Percentiles rank a stretch among this genome's conserved stretches.
phyloP scores from a whole-genome alignment of 2,888 invertebrate species.

The Argyresthia goedartella region DNA sequence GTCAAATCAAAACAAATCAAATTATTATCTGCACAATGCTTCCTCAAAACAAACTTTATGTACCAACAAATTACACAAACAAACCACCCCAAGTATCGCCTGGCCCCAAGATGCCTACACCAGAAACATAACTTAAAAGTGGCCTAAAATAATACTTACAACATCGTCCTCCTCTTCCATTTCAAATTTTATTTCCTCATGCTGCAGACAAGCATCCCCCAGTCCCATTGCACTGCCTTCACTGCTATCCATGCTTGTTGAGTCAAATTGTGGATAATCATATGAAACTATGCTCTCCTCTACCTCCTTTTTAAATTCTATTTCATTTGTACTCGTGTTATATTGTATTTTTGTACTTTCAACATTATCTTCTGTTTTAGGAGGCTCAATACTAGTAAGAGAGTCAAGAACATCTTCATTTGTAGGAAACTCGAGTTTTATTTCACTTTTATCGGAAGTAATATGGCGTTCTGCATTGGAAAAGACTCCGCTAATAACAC shows the following conservation, averaged over 20 bases:
- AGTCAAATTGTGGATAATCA: conserved; percentile 40
- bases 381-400: not conserved
- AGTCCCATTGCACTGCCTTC: conserved; percentile 43
- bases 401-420: not conserved
- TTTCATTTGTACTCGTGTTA: not conserved
- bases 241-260: conserved; percentile 42
- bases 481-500: not conserved
- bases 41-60: no score
- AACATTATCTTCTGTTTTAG: not conserved
- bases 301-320: conserved; percentile 1
- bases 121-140: no score
- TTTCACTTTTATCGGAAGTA: not conserved
- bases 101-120: no score
- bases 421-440: not conserved
- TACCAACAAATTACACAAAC: no score
- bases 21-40: no score
- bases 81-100: no score
- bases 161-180: no score
- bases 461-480: not conserved
- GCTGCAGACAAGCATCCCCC: conserved; percentile 47
- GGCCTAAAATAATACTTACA: no score
- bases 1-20: no score
- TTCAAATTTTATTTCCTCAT: conserved; percentile 16
- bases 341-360: not conserved
- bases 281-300: conserved; percentile 29